These are phyloP conservation scores for Balaenoptera acutorostrata DNA, from an alignment of 2,113 vertebrate species.

Conservation along the genomic window DNA sequence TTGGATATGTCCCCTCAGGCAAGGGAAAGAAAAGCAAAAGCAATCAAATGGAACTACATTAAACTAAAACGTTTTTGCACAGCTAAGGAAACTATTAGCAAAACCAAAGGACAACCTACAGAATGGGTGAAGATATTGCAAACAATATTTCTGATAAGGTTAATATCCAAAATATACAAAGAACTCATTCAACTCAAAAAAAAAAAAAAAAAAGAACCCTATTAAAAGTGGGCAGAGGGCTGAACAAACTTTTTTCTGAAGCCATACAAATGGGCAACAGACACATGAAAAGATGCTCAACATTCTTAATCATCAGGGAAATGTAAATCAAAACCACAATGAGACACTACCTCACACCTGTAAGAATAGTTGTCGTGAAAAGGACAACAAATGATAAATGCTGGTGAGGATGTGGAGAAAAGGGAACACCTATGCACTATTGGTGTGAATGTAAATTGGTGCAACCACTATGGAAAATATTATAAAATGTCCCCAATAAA, in stretches of 20 bases:
- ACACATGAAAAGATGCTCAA: background rate
- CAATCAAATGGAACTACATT: background rate
- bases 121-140: background rate
- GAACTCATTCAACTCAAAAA: background rate
- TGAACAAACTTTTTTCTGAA: background rate
- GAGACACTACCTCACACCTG: too few species aligned
- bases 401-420: too few species aligned
- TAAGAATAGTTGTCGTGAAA: too few species aligned
- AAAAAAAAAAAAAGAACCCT: background rate
- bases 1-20: background rate
- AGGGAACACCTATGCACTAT: too few species aligned
- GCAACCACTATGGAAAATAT: too few species aligned
- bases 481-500: too few species aligned
- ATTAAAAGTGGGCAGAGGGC: background rate
- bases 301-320: background rate
- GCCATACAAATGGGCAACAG: background rate
- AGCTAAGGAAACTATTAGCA: background rate
- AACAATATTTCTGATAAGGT: background rate
- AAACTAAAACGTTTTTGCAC: background rate
- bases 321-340: too few species aligned
- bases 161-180: background rate
- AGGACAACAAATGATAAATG: too few species aligned
- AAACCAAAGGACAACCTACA: background rate
- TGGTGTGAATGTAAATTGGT: too few species aligned
- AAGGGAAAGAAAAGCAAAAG: background rate